Percentiles rank a stretch among this genome's conserved stretches.
These are phyloP conservation scores for Menura novaehollandiae DNA, from an alignment of 2,113 vertebrate species.

Conservation along the genomic window DNA sequence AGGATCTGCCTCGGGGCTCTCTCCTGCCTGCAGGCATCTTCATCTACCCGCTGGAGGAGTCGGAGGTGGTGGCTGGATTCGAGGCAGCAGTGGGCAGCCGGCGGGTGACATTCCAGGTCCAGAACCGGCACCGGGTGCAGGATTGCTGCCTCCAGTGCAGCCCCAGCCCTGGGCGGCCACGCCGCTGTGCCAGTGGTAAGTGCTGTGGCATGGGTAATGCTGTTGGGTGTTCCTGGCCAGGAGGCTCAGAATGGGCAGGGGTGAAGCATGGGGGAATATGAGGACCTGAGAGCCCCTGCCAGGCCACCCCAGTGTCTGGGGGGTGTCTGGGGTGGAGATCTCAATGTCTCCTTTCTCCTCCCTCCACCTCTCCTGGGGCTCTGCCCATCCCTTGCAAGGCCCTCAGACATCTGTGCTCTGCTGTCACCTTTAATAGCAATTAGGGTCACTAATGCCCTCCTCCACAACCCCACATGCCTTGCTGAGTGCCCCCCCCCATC, in stretches of 20 bases:
- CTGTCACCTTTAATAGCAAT: background rate
- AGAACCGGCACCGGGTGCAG: constrained; percentile 79
- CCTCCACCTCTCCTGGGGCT: background rate
- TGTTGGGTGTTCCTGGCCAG: background rate
- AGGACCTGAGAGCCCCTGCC: background rate
- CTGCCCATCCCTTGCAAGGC: background rate
- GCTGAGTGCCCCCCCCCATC: background rate
- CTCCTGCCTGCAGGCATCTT: constrained; percentile 80
- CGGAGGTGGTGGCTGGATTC: constrained; percentile 88
- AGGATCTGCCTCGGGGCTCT: background rate
- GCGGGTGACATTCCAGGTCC: constrained; percentile 84
- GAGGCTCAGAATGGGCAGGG: background rate
- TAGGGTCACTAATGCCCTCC: background rate
- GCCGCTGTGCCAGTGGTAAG: constrained; percentile 77
- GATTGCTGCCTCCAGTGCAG: constrained; percentile 84
- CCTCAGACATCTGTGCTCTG: background rate
- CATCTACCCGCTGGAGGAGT: constrained; percentile 91
- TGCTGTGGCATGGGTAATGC: fast-evolving
- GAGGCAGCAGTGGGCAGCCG: constrained; percentile 81
- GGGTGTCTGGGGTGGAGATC: background rate
- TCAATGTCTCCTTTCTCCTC: background rate
- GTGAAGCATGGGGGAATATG: fast-evolving
- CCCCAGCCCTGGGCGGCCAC: constrained; percentile 54
- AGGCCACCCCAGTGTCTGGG: background rate
- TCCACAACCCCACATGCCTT: background rate